These are phyloP conservation scores for Benthosema pterotum DNA, from an alignment of 2,797 vertebrate genomes.

Conservation along the genomic window DNA sequence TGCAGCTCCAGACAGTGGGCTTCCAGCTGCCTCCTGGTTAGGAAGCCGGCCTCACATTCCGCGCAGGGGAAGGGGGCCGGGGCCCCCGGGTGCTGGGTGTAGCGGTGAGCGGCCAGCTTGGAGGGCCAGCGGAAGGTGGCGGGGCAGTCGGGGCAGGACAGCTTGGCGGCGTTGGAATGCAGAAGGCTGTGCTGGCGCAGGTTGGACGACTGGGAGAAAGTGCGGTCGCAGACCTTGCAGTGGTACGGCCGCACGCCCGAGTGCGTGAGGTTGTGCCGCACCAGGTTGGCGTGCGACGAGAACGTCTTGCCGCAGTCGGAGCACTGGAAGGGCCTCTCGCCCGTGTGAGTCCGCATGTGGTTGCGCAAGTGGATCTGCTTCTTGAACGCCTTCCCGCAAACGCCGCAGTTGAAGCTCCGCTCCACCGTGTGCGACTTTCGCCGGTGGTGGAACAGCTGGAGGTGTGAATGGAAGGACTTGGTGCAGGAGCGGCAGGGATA, in stretches of 20 bases:
- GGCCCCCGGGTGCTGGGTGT: slow-evolving; percentile 76
- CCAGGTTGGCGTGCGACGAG: slow-evolving; percentile 87
- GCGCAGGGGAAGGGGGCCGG: slow-evolving; percentile 81
- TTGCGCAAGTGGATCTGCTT: slow-evolving; percentile 89
- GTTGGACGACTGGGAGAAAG: slow-evolving; percentile 92
- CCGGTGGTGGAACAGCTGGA: slow-evolving; percentile 84
- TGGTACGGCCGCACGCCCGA: slow-evolving; percentile 87
- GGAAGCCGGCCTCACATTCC: slow-evolving; percentile 78
- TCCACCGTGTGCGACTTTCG: slow-evolving; percentile 80
- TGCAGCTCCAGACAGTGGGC: slow-evolving; percentile 76
- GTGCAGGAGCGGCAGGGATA: slow-evolving; percentile 82
- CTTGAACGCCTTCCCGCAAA: slow-evolving; percentile 89
- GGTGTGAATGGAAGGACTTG: slow-evolving; percentile 82
- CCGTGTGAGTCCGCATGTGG: slow-evolving; percentile 90
- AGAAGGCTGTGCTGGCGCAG: slow-evolving; percentile 89
- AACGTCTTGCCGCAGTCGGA: slow-evolving; percentile 89
- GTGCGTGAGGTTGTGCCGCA: slow-evolving; percentile 89
- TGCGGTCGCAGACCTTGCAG: slow-evolving; percentile 87
- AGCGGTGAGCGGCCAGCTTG: slow-evolving; percentile 81
- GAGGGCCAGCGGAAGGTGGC: slow-evolving; percentile 78
- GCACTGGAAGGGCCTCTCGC: slow-evolving; percentile 90
- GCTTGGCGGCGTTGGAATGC: slow-evolving; percentile 70
- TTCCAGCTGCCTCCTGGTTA: slow-evolving; percentile 76
- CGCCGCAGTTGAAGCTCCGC: slow-evolving; percentile 85
- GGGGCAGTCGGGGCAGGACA: slow-evolving; percentile 80